Conservation (phyloP, 2,888 invertebrate species). For the Liopterus haemorrhoidalis region DNA sequence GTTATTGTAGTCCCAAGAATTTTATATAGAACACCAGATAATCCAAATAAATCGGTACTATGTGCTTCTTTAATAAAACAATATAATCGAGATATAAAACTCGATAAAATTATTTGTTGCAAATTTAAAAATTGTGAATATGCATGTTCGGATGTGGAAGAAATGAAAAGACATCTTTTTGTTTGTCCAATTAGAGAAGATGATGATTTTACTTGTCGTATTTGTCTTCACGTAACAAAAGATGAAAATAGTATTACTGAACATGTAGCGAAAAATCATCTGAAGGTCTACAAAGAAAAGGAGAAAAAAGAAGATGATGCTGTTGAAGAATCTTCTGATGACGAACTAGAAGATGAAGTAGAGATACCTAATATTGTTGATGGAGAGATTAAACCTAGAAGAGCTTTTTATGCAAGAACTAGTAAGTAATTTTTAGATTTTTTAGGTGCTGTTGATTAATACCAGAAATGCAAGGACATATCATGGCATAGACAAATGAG, state of each 20-base stretch:
- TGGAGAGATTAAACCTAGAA: no score
- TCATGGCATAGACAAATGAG: no score
- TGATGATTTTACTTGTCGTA: slow-evolving; percentile 40
- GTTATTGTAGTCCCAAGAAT: slow-evolving; percentile 1
- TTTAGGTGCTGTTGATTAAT: not conserved
- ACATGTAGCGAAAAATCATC: slow-evolving; percentile 34
- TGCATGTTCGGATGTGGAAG: slow-evolving; percentile 33
- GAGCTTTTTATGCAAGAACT: no score
- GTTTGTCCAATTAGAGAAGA: slow-evolving; percentile 37
- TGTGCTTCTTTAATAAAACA: not conserved
- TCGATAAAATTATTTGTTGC: slow-evolving; percentile 38
- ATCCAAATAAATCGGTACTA: not conserved
- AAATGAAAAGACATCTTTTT: slow-evolving; percentile 37
- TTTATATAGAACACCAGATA: not conserved
- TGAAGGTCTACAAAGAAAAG: not conserved
- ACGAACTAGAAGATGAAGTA: slow-evolving; percentile 9
- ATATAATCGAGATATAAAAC: slow-evolving; percentile 30
- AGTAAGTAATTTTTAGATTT: slow-evolving; percentile 2
- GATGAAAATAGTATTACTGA: slow-evolving; percentile 32
- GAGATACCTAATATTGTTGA: not conserved
- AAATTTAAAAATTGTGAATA: slow-evolving; percentile 39
- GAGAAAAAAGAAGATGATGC: slow-evolving; percentile 24
- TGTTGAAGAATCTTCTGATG: slow-evolving; percentile 24
- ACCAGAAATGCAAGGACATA: not conserved
- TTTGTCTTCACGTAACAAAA: slow-evolving; percentile 35